A percentile compares a stretch with the other conserved stretches of the same genome.
Conservation (phyloP, 2,113 vertebrate genomes). For the Neotragus pygmaeus region DNA sequence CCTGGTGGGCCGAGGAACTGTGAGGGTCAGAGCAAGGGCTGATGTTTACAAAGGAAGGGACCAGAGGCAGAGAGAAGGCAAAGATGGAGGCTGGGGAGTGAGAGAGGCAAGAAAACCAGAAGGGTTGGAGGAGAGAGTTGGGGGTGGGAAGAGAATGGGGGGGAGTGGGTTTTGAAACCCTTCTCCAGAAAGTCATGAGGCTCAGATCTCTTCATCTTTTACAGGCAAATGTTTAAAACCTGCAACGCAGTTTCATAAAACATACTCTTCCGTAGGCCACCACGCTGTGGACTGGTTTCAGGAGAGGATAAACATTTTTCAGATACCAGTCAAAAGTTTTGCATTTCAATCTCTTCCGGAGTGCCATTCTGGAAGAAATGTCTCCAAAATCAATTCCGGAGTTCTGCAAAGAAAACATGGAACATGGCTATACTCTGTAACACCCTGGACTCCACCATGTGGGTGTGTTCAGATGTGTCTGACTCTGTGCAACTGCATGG, state of each 20-base stretch:
- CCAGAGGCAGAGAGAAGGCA: background rate
- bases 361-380: conserved; percentile 68
- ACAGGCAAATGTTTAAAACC: background rate
- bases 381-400: conserved; percentile 67
- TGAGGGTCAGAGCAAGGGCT: background rate
- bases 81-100: background rate
- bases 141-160: background rate
- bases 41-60: background rate
- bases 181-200: background rate
- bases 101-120: background rate
- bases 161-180: background rate
- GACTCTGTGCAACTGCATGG: background rate
- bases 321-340: conserved; percentile 76
- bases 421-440: background rate
- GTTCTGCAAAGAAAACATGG: conserved; percentile 50
- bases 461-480: background rate
- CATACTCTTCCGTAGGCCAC: conserved; percentile 60
- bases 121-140: rapidly evolving
- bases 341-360: conserved; percentile 69
- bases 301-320: conserved; percentile 67
- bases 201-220: background rate
- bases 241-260: background rate
- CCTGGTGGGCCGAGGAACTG: background rate
- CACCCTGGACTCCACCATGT: background rate
- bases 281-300: conserved; percentile 44